phyloP scores from a whole-genome alignment of 92 coral and sea anemone species.

The Zoanthus sansibaricus region DNA sequence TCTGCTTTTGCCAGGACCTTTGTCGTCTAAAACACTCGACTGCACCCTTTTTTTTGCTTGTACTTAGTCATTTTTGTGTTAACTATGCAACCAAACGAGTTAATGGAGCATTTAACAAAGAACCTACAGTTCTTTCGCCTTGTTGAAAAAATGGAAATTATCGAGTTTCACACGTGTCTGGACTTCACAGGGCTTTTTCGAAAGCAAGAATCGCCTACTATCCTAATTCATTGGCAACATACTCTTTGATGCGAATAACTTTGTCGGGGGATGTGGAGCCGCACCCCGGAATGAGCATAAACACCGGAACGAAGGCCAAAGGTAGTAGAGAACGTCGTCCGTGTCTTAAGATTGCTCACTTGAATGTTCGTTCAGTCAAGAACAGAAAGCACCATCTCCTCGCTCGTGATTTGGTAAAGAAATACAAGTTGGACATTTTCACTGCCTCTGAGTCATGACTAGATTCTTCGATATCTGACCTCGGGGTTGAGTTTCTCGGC shows the following conservation, averaged over 20 bases:
- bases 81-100: too few relatives aligned
- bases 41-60: too few relatives aligned
- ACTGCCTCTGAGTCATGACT: constrained; percentile 8
- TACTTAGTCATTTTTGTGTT: too few relatives aligned
- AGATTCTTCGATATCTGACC: constrained; percentile 28
- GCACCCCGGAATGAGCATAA: constrained; percentile 10
- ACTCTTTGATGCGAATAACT: constrained; percentile 25
- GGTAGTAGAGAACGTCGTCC: not conserved
- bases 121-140: not conserved
- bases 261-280: constrained; percentile 24
- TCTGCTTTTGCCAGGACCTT: too few relatives aligned
- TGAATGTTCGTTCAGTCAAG: constrained; percentile 51
- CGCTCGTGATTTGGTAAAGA: constrained; percentile 42
- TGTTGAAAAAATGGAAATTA: too few relatives aligned
- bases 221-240: not conserved
- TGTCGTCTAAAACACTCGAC: too few relatives aligned
- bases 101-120: too few relatives aligned
- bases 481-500: too few relatives aligned
- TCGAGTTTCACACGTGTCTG: too few relatives aligned
- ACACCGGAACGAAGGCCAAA: not conserved
- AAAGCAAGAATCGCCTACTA: too few relatives aligned
- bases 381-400: constrained; percentile 52
- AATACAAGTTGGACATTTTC: constrained; percentile 43
- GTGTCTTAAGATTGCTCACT: too few relatives aligned
- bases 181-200: too few relatives aligned